These are phyloP conservation scores for Pteropus alecto DNA, from an alignment of 2,113 vertebrate species.

Conservation along the genomic window DNA sequence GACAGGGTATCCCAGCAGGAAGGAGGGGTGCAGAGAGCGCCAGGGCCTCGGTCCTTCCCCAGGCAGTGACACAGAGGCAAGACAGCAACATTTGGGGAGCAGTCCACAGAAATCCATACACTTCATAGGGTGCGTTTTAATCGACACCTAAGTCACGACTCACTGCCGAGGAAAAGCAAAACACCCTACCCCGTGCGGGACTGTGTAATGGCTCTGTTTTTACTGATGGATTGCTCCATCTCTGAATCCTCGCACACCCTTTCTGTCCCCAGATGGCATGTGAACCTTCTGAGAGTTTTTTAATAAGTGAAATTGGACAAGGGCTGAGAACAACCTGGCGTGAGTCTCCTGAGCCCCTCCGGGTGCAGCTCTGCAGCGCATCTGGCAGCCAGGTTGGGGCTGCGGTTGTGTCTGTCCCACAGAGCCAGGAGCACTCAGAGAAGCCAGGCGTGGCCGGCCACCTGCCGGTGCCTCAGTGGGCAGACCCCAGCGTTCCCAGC, in stretches of 20 bases:
- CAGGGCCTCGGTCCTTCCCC: no score
- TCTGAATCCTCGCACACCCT: not conserved
- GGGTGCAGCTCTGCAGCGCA: not conserved
- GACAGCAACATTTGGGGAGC: not conserved
- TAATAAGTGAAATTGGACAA: not conserved
- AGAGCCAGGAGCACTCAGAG: not conserved
- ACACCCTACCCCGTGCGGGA: not conserved
- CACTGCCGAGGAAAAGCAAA: not conserved
- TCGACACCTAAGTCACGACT: not conserved
- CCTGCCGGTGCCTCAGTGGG: slow-evolving; percentile 13
- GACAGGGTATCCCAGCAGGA: not conserved
- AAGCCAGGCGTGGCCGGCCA: not conserved
- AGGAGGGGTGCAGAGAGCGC: no score
- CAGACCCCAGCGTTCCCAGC: not conserved
- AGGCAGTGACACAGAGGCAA: not conserved
- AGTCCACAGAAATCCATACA: not conserved
- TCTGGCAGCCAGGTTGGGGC: not conserved
- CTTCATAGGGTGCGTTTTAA: not conserved
- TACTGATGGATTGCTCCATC: not conserved
- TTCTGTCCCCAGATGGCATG: not conserved
- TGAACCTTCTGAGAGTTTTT: not conserved
- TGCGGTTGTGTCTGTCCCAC: not conserved
- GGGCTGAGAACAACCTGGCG: not conserved
- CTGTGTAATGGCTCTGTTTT: not conserved
- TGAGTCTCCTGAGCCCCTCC: not conserved